Evolutionary conservation across 2,113 vertebrate genomes (phyloP), one percentile per base, ranked within the genome.

Genomic region (Barnardius zonarius): DNA sequence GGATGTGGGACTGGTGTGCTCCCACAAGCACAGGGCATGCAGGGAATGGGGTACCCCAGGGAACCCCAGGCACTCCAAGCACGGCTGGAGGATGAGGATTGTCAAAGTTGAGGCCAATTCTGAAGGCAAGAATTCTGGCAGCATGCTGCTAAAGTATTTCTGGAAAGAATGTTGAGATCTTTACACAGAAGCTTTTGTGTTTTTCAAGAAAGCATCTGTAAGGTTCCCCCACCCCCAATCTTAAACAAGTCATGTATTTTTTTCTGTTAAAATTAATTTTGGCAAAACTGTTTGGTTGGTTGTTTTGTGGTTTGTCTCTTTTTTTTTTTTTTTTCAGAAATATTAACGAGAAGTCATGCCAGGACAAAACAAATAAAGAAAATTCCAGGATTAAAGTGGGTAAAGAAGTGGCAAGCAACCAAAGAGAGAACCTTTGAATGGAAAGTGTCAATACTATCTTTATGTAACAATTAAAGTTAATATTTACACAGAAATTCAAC

Each of bases 21-120:
- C 6, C 5, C 31, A 43, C 11, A 17, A 17, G 72, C 35, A 35
- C 9, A 31, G 11, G 18, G 39, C 52, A 39, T 0, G 1, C 2
- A 13, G 37, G 33, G 20, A 46, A 27, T 5, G 20, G 17, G 46
- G 10, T 28, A 27, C n/a, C n/a, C n/a, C n/a, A n/a, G n/a, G n/a
- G 44, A n/a, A 33, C 8, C 24, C n/a, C 20, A 13, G 55, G 51
- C 37, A 18, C 30, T 75, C 46, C 24, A 54, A n/a, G 39, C 69
- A 75, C 39, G 31, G 35, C 28, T n/a, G 49, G 16, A 27, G 43
- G 59, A 23, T 27, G 22, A 41, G 49, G 28, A 72, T 16, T 2
- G 7, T 24, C 37, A 4, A 18, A 39, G 33, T 30, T 31, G 35
- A 51, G 46, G 74, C 41, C 49, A 17, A n/a, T 61, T 74, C 68